These are phyloP conservation scores for Pseudorasbora parva DNA, from an alignment of 2,113 vertebrate genomes.

Conservation along the genomic window DNA sequence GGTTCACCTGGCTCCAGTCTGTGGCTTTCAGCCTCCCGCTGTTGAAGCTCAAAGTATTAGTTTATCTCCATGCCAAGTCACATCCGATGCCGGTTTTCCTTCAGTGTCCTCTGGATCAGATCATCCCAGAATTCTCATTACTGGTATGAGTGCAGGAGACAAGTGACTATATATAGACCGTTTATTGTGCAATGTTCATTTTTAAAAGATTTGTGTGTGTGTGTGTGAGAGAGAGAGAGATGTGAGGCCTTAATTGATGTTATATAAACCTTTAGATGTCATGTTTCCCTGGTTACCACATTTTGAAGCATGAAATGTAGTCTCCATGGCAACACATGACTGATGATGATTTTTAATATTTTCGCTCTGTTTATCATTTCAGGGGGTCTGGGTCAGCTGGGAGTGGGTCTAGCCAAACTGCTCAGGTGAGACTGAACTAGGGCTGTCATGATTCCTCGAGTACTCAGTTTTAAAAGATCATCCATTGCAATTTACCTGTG, in stretches of 20 bases:
- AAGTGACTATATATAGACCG: background rate
- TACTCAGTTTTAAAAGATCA: too few relatives aligned
- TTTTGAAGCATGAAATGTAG: constrained; percentile 40
- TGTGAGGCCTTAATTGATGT: constrained; percentile 19
- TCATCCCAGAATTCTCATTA: constrained; percentile 90
- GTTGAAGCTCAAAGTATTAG: constrained; percentile 72
- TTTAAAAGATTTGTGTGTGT: background rate
- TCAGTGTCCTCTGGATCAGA: constrained; percentile 81
- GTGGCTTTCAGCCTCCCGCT: constrained; percentile 69
- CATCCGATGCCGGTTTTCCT: constrained; percentile 82
- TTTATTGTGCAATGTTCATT: background rate
- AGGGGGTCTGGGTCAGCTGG: constrained; percentile 94
- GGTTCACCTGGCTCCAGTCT: constrained; percentile 63
- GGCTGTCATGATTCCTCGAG: too few relatives aligned
- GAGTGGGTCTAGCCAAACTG: constrained; percentile 88
- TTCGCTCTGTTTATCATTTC: constrained; percentile 41
- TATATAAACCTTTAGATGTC: constrained; percentile 28
- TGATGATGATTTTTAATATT: constrained; percentile 40
- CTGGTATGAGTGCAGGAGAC: constrained; percentile 75
- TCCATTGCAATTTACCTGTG: too few relatives aligned
- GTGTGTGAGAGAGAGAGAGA: background rate
- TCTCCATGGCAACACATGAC: constrained; percentile 50
- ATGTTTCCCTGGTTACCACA: constrained; percentile 48
- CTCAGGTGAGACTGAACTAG: constrained; percentile 78
- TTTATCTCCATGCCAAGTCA: constrained; percentile 80